A percentile compares a stretch with the other conserved stretches of the same genome.
These are phyloP conservation scores for Pelusios castaneus DNA, from an alignment of 2,113 vertebrate genomes.

Conservation along the genomic window DNA sequence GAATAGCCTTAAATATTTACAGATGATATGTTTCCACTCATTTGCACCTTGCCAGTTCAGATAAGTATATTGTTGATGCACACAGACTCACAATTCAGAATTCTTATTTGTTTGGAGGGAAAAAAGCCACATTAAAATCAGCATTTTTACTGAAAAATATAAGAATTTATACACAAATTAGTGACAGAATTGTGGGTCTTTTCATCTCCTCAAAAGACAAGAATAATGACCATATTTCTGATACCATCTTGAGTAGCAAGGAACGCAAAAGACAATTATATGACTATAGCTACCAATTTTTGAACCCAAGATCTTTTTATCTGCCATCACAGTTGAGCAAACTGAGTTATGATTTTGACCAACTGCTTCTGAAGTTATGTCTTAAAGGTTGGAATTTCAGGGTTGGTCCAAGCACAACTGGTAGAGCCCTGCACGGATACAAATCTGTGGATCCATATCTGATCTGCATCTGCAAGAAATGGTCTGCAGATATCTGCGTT, in stretches of 20 bases:
- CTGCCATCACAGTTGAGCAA: conserved; percentile 23
- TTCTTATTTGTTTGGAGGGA: not conserved
- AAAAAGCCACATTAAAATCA: not conserved
- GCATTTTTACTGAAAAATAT: conserved; percentile 22
- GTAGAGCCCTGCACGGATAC: too few species aligned
- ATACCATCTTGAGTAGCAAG: not conserved
- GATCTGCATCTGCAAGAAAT: too few species aligned
- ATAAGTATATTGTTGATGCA: not conserved
- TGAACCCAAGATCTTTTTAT: conserved; percentile 49
- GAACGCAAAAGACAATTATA: not conserved
- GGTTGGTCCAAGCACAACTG: not conserved
- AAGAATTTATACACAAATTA: conserved; percentile 23
- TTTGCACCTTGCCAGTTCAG: conserved; percentile 13
- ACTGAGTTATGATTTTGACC: conserved; percentile 34
- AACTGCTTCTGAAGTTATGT: not conserved
- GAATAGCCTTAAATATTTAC: not conserved
- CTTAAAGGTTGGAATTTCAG: not conserved
- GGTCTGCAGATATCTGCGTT: too few species aligned
- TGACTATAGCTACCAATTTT: conserved; percentile 33
- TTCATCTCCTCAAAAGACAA: not conserved
- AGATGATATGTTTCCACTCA: not conserved
- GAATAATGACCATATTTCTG: conserved; percentile 21
- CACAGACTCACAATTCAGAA: not conserved
- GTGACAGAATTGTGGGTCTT: not conserved
- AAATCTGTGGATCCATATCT: too few species aligned